Percentiles rank a stretch among this genome's conserved stretches.
phyloP scores from a whole-genome alignment of 2,797 vertebrate species.

The Erpetoichthys calabaricus region DNA sequence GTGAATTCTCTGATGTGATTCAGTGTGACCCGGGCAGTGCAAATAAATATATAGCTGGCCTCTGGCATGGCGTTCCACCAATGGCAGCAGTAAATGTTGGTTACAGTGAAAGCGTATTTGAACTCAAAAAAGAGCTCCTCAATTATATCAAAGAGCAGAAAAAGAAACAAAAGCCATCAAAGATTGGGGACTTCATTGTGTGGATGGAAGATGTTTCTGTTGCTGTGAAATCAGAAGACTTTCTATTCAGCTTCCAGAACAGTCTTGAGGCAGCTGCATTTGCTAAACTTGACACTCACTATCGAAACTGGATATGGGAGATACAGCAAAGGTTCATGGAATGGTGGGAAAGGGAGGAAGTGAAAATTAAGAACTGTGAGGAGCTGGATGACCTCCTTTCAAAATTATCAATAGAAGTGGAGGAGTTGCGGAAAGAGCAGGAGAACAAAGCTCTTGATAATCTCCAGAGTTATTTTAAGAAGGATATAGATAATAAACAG shows the following conservation, averaged over 20 bases:
- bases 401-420: no score
- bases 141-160: conserved; percentile 24
- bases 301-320: conserved; percentile 16
- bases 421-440: background rate
- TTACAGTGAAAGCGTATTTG: conserved; percentile 13
- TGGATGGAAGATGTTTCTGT: conserved; percentile 31
- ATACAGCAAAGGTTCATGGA: conserved; percentile 9
- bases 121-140: conserved; percentile 31
- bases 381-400: no score
- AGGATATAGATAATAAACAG: conserved; percentile 8
- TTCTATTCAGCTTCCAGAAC: conserved; percentile 22
- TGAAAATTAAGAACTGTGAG: background rate
- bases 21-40: conserved; percentile 14
- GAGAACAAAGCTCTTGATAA: background rate
- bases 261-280: conserved; percentile 20
- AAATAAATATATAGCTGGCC: conserved; percentile 4
- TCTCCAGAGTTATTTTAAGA: conserved; percentile 14
- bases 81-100: conserved; percentile 24
- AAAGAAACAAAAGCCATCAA: conserved; percentile 15
- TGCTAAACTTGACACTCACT: conserved; percentile 9
- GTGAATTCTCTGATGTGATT: conserved; percentile 20
- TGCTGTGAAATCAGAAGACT: conserved; percentile 6
- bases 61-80: conserved; percentile 35
- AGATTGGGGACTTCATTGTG: conserved; percentile 28
- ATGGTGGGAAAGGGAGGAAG: conserved; percentile 15